Base-by-base conservation (phyloP, 2,113 vertebrate species). In the Guaruba guarouba region DNA sequence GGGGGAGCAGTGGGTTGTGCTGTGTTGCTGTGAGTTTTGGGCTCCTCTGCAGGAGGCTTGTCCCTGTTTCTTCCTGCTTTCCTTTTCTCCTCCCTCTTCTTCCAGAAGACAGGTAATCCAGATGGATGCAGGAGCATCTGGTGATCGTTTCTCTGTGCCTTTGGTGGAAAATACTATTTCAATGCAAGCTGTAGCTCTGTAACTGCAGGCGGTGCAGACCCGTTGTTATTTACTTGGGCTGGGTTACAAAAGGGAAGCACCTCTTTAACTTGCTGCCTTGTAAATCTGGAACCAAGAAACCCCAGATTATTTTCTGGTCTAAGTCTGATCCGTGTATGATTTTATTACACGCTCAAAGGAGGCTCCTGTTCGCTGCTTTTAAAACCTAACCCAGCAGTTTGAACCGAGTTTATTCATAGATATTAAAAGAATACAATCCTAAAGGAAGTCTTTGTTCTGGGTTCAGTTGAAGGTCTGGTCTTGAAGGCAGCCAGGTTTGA, bases 401-500 rank as follows among this genome's bases (percentile, higher is more conserved):
- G 82, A 88, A 67, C 46, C 5, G 28, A 54, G 46, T 70, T 77
- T 59, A 43, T 78, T 75, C 35, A 28, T 17, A 64, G 31, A 12
- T 62, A 63, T 2, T 66, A 31, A 76, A 85, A 71, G 28, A 4
- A 3, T 44, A 10, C 10, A 9, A 1, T 37, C 46, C 57, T 49
- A 33, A 41, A 70, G 49, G 29, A 62, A 73, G 28, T 14, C 17
- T 48, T 54, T 54, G 28, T 41, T 90, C 27, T 73, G 3, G 37
- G 62, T 28, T 46, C 22, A 17, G 28, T 79, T 52, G 8, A 67
- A 33, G 46, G 17, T 37, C 74, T 85, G 89, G 22, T 12, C 41
- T 63, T 1, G 0, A 43, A 35, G 48, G 52, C 46, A 83, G 62
- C 9, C 1, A 0, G 46, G 2, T 43, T 29, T 23, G 64, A 41